Evolutionary conservation across 2,113 vertebrate genomes (phyloP), one percentile per base, ranked within the genome.

Genomic region (Sisor rabdophorus): DNA sequence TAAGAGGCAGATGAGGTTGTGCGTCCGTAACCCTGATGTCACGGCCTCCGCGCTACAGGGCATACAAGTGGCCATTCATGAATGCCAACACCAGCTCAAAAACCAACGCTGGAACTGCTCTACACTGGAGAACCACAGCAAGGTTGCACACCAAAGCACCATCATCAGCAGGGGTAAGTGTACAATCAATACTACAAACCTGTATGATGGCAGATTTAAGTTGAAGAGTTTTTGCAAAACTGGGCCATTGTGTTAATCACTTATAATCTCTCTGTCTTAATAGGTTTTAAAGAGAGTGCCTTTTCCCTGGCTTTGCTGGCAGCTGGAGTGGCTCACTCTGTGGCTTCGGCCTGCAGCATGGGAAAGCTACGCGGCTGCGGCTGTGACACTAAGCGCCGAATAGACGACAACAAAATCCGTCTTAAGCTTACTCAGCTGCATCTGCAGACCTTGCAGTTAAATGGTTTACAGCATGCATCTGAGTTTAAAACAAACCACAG

Each of bases 31-130:
- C 85, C 95, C 95, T 1, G 95, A 96, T 83, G 94, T 94, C 77
- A 96, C 94, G 0, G 95, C 95, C 76, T 95, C 95, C 0, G 95
- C 95, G 30, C 91, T 97, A n/a, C 95, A 96, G 86, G 95, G 95
- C 73, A 92, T 96, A 83, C 95, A 95, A 82, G 91, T 95, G 73
- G 95, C 95, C 4, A 90, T 95, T 74, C 94, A 96, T 11, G 95
- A 97, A 83, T 97, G 95, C 85, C 95, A 94, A 85, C 91, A 95
- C 78, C 95, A 97, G 88, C 89, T 97, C 78, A 91, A 90, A 19
- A 91, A 94, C 85, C 95, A 96, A 85, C 93, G 95, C 78, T 97
- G 95, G 95, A 95, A 97, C 88, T 97, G 95, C 84, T 97, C 95
- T 0, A 90, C 93, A 0, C 86, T 97, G 80, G 93, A 94, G 88